Percentiles rank a stretch among this genome's conserved stretches.
Evolutionary conservation across 2,797 vertebrate genomes (phyloP).

Genomic region (Oreochromis mossambicus): DNA sequence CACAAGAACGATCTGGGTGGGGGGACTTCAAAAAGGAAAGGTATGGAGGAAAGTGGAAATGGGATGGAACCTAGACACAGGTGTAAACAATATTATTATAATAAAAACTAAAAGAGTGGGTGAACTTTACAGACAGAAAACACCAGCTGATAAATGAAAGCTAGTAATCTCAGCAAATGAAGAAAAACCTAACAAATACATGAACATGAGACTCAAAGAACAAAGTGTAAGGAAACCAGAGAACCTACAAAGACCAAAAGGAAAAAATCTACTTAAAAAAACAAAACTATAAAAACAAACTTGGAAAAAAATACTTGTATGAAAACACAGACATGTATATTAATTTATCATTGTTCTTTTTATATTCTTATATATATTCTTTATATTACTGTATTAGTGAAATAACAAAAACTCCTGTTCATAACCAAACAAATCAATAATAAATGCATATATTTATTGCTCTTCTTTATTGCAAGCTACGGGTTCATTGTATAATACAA

Average conservation of each 20-base stretch:
- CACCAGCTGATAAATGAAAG: background rate
- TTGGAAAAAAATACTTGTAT: background rate
- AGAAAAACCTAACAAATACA: background rate
- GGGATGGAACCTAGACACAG: background rate
- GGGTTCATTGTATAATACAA: background rate
- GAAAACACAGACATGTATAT: background rate
- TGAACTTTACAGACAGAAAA: background rate
- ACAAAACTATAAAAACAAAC: background rate
- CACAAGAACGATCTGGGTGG: background rate
- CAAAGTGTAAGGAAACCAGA: background rate
- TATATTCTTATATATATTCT: background rate
- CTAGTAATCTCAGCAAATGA: background rate
- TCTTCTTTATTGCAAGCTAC: background rate
- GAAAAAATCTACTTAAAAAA: background rate
- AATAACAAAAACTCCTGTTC: background rate
- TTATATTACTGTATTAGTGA: background rate
- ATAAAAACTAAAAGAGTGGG: background rate
- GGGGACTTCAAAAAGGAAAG: background rate
- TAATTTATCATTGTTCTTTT: background rate
- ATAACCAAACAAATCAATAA: background rate
- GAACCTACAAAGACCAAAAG: accelerated
- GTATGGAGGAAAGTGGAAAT: background rate
- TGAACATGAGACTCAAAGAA: background rate
- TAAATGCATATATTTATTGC: background rate
- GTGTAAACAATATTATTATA: background rate